phyloP scores from a whole-genome alignment of 2,797 vertebrate genomes.

The Pseudomugil gertrudae region DNA sequence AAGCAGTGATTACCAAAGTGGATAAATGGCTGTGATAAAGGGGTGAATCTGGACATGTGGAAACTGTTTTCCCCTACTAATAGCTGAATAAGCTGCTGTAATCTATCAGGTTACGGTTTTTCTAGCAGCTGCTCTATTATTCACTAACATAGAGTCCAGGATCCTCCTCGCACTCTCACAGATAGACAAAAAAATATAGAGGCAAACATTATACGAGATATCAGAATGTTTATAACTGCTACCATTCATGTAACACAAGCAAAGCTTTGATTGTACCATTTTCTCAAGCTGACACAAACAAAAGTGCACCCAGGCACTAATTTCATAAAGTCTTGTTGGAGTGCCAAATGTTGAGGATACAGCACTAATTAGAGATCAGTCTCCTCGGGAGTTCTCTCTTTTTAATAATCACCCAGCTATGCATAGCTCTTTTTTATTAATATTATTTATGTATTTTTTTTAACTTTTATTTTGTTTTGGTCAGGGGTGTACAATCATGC shows the following conservation, averaged over 20 bases:
- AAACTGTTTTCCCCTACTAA: conserved; percentile 56
- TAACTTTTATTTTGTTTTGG: conserved; percentile 13
- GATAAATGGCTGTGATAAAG: conserved; percentile 63
- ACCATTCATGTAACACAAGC: conserved; percentile 39
- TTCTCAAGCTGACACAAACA: conserved; percentile 15
- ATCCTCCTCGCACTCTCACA: background rate
- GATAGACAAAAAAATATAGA: background rate
- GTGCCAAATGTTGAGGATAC: conserved; percentile 63
- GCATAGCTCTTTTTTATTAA: conserved; percentile 44
- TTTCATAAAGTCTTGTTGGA: conserved; percentile 40
- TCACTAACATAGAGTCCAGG: conserved; percentile 11
- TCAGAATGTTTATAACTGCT: conserved; percentile 36
- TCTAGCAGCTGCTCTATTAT: conserved; percentile 20
- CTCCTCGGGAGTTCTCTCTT: conserved; percentile 60
- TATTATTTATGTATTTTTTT: conserved; percentile 13
- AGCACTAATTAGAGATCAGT: conserved; percentile 67
- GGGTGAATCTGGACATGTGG: conserved; percentile 63
- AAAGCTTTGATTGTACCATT: conserved; percentile 35
- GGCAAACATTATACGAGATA: conserved; percentile 8
- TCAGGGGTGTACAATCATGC: conserved; percentile 18
- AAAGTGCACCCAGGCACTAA: conserved; percentile 13
- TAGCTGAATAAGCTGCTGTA: conserved; percentile 53
- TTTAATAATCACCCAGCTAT: conserved; percentile 69
- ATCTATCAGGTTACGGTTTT: conserved; percentile 61
- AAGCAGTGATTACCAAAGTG: conserved; percentile 63